Conservation (phyloP, 35 echinoderm and acorn worm species). For the Antedon bifida region DNA sequence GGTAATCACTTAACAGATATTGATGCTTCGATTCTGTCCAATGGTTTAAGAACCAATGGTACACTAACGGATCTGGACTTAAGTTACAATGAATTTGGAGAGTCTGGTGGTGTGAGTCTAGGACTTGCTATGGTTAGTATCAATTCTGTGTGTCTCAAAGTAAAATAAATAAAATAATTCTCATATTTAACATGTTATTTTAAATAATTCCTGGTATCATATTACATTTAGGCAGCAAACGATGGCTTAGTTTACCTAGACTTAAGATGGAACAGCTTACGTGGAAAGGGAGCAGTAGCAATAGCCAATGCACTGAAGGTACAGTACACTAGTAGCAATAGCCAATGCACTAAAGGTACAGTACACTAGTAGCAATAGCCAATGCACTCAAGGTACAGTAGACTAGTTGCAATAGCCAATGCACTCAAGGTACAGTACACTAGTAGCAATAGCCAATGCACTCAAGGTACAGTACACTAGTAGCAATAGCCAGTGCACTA, state of each 20-base stretch:
- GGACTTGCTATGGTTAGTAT: slow-evolving; percentile 58
- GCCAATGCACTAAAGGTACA: slow-evolving; percentile 69
- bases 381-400: slow-evolving; percentile 58
- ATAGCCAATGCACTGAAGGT: slow-evolving; percentile 73
- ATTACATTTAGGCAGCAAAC: slow-evolving; percentile 32
- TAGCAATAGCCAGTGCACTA: too few species aligned
- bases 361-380: slow-evolving; percentile 19
- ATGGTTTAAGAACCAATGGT: slow-evolving; percentile 52
- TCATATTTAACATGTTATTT: too few species aligned
- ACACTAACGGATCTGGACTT: slow-evolving; percentile 78
- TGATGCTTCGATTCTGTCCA: slow-evolving; percentile 45
- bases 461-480: too few species aligned
- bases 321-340: slow-evolving; percentile 13
- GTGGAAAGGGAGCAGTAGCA: slow-evolving; percentile 58
- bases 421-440: slow-evolving; percentile 38
- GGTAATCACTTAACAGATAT: slow-evolving; percentile 75
- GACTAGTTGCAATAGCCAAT: slow-evolving; percentile 40
- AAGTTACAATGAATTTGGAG: slow-evolving; percentile 78
- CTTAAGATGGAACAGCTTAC: slow-evolving; percentile 62
- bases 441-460: too few species aligned
- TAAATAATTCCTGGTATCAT: too few species aligned
- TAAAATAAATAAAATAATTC: neutral
- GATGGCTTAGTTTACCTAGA: slow-evolving; percentile 55
- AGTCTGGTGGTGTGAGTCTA: slow-evolving; percentile 49
- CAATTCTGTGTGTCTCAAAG: neutral